Evolutionary conservation across 2,888 invertebrate species (phyloP), one percentile per base, ranked within the genome.

Genomic region (Calameuta pallipes): DNA sequence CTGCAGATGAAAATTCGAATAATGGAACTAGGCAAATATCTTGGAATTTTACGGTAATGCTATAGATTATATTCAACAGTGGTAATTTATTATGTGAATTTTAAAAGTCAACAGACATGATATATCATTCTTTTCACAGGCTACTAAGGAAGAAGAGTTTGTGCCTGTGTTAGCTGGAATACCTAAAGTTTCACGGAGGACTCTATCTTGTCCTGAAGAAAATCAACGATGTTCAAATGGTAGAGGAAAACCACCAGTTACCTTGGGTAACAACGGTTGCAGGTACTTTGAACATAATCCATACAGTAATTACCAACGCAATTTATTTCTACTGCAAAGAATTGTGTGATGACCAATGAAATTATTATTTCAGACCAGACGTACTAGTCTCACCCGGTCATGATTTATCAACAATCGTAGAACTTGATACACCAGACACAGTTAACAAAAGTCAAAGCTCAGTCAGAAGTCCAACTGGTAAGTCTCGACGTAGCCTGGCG

Each of bases 351-450:
- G 15, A 56, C 1, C 41, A 68, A n/a, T 11, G 31, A 70, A 75
- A 79, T 56, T 11, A 56, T 70, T 69, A 78, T 86, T 83, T 75
- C 73, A 89, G 89, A 75, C 73, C 85, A 13, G 87, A 89, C 74
- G 80, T 86, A 6, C 83, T 82, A 75, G 71, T 34, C 9, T 87
- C 89, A 30, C 85, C 88, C 0, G 87, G 84, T 30, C 95, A 95
- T 85, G 95, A 95, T 88, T 90, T 95, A 73, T 95, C 95, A 11
- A 95, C 95, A 2, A 95, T 95, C 73, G 90, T 94, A 1, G 95
- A 95, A 90, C 94, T 95, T 4, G 95, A 95, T 83, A 95, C 95
- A 0, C 95, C 95, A 0, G 93, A 93, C 83, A 94, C 95, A 78
- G 91, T 92, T 0, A 92, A 87, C 74, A 88, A 86, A 77, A 88